Evolutionary conservation across 1,140 invertebrate genomes (phyloP).

Genomic region (Saxidomus purpurata): DNA sequence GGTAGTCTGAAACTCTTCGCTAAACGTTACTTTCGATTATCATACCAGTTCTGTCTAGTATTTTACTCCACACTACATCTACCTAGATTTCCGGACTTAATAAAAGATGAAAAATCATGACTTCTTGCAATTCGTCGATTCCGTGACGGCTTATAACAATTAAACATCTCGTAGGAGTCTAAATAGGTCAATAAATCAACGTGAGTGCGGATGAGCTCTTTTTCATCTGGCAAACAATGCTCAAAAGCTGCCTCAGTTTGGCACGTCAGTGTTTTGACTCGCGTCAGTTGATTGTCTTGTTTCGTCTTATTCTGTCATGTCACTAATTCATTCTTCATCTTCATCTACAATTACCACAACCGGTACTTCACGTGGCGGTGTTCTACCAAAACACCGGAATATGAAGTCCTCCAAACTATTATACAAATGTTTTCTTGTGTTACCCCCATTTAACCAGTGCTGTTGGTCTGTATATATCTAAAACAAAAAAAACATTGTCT

Average conservation of each 20-base stretch:
- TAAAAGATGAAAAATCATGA: too few relatives aligned
- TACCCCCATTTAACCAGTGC: constrained; percentile 92
- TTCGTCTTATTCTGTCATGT: neutral
- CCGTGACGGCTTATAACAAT: too few relatives aligned
- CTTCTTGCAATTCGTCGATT: too few relatives aligned
- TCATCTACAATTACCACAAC: constrained; percentile 33
- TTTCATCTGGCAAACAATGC: too few relatives aligned
- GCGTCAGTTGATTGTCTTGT: neutral
- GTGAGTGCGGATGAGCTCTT: too few relatives aligned
- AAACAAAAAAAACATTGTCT: constrained; percentile 8
- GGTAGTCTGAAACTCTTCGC: too few relatives aligned
- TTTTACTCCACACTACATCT: too few relatives aligned
- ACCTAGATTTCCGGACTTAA: too few relatives aligned
- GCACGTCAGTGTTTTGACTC: neutral
- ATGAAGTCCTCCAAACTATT: constrained; percentile 96
- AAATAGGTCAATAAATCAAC: too few relatives aligned
- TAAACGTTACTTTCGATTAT: too few relatives aligned
- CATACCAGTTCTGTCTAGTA: too few relatives aligned
- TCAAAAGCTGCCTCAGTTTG: neutral
- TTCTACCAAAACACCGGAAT: constrained; percentile 57
- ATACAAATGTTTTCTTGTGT: constrained; percentile 93
- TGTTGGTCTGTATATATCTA: constrained; percentile 97
- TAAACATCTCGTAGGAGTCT: too few relatives aligned
- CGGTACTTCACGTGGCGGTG: constrained; percentile 32
- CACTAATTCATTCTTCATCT: constrained; percentile 1